These are phyloP conservation scores for Eurystomus glaucurus DNA, from an alignment of 2,797 vertebrate species.

Conservation along the genomic window DNA sequence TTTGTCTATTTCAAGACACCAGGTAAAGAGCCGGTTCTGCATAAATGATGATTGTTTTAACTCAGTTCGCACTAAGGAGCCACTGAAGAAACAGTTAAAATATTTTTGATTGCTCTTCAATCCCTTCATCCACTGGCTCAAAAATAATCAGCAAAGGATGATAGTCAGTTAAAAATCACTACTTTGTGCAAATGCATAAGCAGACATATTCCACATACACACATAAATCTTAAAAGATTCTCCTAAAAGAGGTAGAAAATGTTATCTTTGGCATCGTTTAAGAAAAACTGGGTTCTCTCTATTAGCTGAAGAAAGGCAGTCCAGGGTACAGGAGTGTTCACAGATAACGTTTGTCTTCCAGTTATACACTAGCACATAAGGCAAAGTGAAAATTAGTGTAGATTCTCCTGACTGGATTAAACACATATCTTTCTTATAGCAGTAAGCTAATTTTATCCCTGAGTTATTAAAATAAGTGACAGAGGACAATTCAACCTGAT, in stretches of 20 bases:
- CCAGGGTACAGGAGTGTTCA: neutral
- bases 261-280: neutral
- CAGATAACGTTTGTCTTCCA: neutral
- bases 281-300: neutral
- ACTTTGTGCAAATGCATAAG: neutral
- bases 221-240: neutral
- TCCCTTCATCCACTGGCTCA: neutral
- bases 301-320: neutral
- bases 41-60: neutral
- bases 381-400: constrained; percentile 41
- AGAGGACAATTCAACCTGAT: constrained; percentile 71
- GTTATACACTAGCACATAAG: neutral
- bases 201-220: neutral
- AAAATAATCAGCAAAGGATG: neutral
- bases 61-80: neutral
- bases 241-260: neutral
- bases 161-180: neutral
- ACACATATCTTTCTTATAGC: neutral
- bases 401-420: constrained; percentile 19
- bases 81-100: neutral
- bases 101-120: neutral
- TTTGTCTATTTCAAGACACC: constrained; percentile 36
- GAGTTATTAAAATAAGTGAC: constrained; percentile 49
- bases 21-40: constrained; percentile 6
- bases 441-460: constrained; percentile 18